Base-by-base conservation (phyloP, 2,113 vertebrate genomes). In the Abramis brama region DNA sequence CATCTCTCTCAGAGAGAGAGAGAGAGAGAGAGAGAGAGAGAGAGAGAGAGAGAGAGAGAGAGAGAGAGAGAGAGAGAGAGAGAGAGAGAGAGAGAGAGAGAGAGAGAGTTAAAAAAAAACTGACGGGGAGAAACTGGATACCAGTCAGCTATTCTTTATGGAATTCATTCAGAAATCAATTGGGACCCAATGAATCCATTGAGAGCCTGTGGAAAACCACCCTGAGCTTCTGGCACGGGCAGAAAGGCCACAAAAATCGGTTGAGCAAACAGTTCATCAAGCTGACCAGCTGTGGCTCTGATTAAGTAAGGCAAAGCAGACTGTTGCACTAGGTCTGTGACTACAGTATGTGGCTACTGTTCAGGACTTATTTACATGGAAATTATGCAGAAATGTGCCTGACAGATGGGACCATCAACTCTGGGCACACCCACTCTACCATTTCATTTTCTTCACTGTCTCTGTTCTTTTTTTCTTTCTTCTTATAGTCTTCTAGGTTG, bases 351-450 rank as follows among this genome's bases (percentile, higher is more conserved):
- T 59, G 82, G 64, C 23, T n/a, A 85, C 36, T 68, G 64, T 82
- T 86, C 76, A 71, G 43, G 45, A 36, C 82, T 92, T 45, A 76
- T 78, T 89, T 87, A 84, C 82, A 87, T 85, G 86, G 57, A 88
- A 90, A 85, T 88, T 89, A 88, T 91, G 82, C 90, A 87, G 84
- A 47, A 80, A 89, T 75, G 79, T 86, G 87, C 86, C 90, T 91
- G 91, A 93, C 94, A 94, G 93, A 93, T 92, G 91, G 86, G 88
- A 85, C 73, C 80, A 59, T 55, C 82, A 86, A 85, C 91, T 89
- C 88, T 78, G 88, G 90, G 91, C 87, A 92, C 89, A 3, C 36
- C 8, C 36, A 25, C 33, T 60, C 59, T 64, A 8, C 43, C 1
- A 47, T 59, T 33, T 21, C 27, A 60, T 47, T 50, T 25, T 76